Percentiles rank a stretch among this genome's conserved stretches.
phyloP scores from a whole-genome alignment of 2,113 vertebrate genomes.

The Pachypanchax playfairii region DNA sequence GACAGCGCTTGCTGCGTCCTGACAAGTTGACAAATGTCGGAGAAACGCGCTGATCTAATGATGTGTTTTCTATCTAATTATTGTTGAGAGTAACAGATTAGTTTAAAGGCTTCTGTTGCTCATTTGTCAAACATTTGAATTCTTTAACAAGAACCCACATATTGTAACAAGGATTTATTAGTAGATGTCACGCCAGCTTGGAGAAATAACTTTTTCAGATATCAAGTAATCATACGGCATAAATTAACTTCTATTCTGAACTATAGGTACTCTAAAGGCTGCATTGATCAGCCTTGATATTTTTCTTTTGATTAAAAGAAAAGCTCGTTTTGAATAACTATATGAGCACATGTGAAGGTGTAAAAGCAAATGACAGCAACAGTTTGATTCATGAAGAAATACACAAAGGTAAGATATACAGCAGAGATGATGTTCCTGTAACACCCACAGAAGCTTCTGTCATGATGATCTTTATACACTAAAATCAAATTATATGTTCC shows the following conservation, averaged over 20 bases:
- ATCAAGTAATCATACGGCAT: conserved; percentile 34
- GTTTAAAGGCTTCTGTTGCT: conserved; percentile 55
- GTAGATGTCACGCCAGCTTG: conserved; percentile 28
- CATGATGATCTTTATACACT: no score
- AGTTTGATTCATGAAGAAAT: conserved; percentile 54
- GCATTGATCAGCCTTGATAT: conserved; percentile 29
- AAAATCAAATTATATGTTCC: neutral
- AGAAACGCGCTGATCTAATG: conserved; percentile 69
- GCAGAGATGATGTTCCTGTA: no score
- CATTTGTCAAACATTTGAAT: conserved; percentile 56
- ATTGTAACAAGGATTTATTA: conserved; percentile 43
- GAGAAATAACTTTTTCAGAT: conserved; percentile 38
- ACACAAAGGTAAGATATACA: conserved; percentile 8
- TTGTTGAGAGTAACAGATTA: conserved; percentile 56
- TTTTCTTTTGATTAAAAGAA: conserved; percentile 15
- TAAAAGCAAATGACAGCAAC: conserved; percentile 39
- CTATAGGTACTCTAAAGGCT: conserved; percentile 1
- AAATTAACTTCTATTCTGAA: conserved; percentile 22
- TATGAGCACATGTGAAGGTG: neutral
- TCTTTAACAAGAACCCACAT: conserved; percentile 29
- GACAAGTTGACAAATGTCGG: conserved; percentile 76
- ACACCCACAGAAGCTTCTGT: neutral
- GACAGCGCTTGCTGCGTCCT: conserved; percentile 52
- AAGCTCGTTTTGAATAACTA: conserved; percentile 4
- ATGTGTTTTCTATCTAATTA: conserved; percentile 75